These are phyloP conservation scores for Criorhina ranunculi DNA, from an alignment of 2,888 invertebrate genomes.

Conservation along the genomic window DNA sequence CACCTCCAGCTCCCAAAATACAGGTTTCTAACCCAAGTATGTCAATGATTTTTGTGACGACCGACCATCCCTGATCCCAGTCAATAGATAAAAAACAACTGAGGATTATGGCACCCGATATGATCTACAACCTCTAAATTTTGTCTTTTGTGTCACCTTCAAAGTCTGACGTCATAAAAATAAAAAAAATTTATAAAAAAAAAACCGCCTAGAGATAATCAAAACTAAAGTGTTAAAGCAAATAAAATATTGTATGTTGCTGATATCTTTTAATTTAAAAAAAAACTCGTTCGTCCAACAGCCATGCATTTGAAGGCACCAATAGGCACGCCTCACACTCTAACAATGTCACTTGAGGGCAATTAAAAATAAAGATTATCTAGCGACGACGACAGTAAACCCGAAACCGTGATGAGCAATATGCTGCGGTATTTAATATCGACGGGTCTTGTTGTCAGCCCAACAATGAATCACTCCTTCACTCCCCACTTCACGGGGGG, in stretches of 20 bases:
- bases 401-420: conserved; percentile 57
- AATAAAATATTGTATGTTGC: background rate
- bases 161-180: background rate
- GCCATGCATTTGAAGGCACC: conserved; percentile 25
- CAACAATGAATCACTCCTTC: conserved; percentile 20
- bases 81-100: too few relatives aligned
- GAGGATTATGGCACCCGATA: too few relatives aligned
- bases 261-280: conserved; percentile 53
- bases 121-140: too few relatives aligned
- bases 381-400: conserved; percentile 24
- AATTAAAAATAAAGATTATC: conserved; percentile 64
- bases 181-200: background rate
- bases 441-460: conserved; percentile 23
- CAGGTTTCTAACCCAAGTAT: background rate
- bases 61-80: too few relatives aligned
- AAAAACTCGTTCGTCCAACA: conserved; percentile 38
- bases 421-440: conserved; percentile 25
- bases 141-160: background rate
- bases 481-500: background rate
- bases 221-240: conserved; percentile 5
- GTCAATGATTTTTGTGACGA: background rate
- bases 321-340: conserved; percentile 31
- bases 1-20: background rate
- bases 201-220: conserved; percentile 10
- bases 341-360: conserved; percentile 46